Conservation (phyloP, 2,113 vertebrate genomes). For the Phrynosoma blainvillii region DNA sequence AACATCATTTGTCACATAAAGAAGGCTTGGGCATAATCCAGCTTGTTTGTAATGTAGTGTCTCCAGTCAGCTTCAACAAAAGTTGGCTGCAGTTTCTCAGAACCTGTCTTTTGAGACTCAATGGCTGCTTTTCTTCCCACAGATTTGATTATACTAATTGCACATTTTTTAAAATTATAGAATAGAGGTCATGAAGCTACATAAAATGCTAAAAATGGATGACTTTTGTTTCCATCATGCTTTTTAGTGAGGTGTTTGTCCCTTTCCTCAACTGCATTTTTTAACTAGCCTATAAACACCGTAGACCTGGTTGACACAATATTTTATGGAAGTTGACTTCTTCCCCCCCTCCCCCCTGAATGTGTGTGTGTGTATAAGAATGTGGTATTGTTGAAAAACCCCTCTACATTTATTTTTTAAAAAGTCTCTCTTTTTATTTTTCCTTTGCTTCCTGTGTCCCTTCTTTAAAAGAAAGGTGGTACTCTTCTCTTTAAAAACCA, state of each 20-base stretch:
- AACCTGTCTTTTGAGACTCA: slow-evolving; percentile 70
- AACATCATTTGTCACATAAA: slow-evolving; percentile 65
- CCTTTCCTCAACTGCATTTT: slow-evolving; percentile 37
- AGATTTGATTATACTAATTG: slow-evolving; percentile 71
- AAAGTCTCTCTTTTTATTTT: background rate
- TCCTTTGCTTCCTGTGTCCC: background rate
- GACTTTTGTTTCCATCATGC: slow-evolving; percentile 19
- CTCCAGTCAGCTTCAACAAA: slow-evolving; percentile 52
- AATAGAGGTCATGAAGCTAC: slow-evolving; percentile 57
- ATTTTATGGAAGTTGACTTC: background rate
- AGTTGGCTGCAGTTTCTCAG: slow-evolving; percentile 68
- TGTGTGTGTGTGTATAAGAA: background rate
- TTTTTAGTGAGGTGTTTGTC: slow-evolving; percentile 56
- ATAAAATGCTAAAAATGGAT: slow-evolving; percentile 36
- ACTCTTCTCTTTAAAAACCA: background rate
- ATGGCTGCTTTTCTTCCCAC: slow-evolving; percentile 61
- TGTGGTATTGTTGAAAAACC: background rate
- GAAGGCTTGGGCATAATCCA: slow-evolving; percentile 47
- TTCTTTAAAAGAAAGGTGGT: background rate
- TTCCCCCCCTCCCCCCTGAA: too few species aligned
- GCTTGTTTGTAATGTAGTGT: slow-evolving; percentile 57
- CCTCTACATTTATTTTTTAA: background rate
- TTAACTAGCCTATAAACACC: slow-evolving; percentile 1
- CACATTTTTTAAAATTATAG: slow-evolving; percentile 64
- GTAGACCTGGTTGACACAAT: slow-evolving; percentile 11